These are phyloP conservation scores for Brachionus rotundiformis DNA, from an alignment of 1,140 invertebrate genomes.

Conservation along the genomic window DNA sequence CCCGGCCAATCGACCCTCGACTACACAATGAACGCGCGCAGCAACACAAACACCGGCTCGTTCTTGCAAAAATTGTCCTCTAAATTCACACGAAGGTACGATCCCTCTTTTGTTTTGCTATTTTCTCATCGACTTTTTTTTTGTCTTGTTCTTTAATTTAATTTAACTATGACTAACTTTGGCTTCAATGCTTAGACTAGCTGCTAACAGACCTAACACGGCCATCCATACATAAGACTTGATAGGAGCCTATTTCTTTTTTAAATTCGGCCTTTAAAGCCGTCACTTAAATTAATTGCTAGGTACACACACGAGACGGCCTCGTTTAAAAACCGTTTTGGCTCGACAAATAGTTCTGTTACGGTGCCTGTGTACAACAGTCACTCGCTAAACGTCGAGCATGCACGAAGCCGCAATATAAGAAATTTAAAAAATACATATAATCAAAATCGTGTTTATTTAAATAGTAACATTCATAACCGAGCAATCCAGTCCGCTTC, in stretches of 20 bases:
- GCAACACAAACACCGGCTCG: slow-evolving; percentile 14
- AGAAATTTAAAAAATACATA: slow-evolving; percentile 25
- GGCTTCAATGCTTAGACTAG: not conserved
- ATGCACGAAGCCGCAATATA: not conserved
- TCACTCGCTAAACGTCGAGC: slow-evolving; percentile 5
- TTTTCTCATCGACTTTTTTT: not conserved
- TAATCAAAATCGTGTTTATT: slow-evolving; percentile 35
- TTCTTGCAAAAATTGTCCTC: slow-evolving; percentile 46
- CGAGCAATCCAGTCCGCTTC: slow-evolving; percentile 28
- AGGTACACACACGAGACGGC: not conserved
- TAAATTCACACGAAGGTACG: slow-evolving; percentile 50
- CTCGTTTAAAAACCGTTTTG: not conserved
- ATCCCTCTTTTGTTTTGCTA: not conserved
- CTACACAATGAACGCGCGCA: slow-evolving; percentile 44
- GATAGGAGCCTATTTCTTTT: not conserved
- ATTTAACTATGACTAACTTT: not conserved
- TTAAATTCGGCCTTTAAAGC: not conserved
- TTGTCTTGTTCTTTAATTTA: not conserved
- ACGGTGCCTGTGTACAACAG: not conserved
- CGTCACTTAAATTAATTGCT: not conserved
- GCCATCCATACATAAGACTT: not conserved
- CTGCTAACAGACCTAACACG: not conserved
- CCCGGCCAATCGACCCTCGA: slow-evolving; percentile 32
- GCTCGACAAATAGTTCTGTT: slow-evolving; percentile 27
- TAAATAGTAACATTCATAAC: slow-evolving; percentile 44